Base-by-base conservation (phyloP, 2,113 vertebrate genomes). In the Rissa tridactyla region DNA sequence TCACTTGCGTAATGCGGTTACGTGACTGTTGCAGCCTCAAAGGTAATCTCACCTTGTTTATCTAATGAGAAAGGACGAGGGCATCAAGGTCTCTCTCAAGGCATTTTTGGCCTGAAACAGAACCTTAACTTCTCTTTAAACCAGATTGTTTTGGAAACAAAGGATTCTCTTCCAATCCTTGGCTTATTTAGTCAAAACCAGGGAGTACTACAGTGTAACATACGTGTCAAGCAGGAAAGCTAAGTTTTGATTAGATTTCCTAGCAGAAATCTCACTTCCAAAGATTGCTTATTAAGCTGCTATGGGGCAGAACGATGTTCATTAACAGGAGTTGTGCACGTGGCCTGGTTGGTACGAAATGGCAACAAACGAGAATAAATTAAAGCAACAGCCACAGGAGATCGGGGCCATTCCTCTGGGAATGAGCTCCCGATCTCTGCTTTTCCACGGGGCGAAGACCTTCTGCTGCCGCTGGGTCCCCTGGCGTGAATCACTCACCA, bases 191-290 rank as follows among this genome's bases (percentile, higher is more conserved):
- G 52, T 76, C 44, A 72, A 88, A 87, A 4, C 17, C 46, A 23
- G 29, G 85, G 51, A 52, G n/a, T 38, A 16, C 38, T 22, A 3
- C 20, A 19, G 62, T 8, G 16, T 32, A 18, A 46, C 3, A 3
- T 2, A 16, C 0, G 0, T 4, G 23, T 25, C 47, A 32, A 14
- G 29, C 10, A 8, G 3, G 25, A 40, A 30, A 55, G 69, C 15
- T 15, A n/a, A 42, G 62, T 16, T 75, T 54, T 65, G 22, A 8
- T 68, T 20, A 26, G 64, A 25, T 15, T 64, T 62, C 52, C 70
- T 13, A 38, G 86, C 15, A 65, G 82, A 71, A 78, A 32, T 52
- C 23, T 66, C 9, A 0, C 29, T 72, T 42, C 52, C 58, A 54
- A 27, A 68, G 42, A 15, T 46, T 42, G 5, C 16, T 87, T 36